Evolutionary conservation across 2,113 vertebrate species (phyloP), one percentile per base, ranked within the genome.

Genomic region (Triplophysa rosa): DNA sequence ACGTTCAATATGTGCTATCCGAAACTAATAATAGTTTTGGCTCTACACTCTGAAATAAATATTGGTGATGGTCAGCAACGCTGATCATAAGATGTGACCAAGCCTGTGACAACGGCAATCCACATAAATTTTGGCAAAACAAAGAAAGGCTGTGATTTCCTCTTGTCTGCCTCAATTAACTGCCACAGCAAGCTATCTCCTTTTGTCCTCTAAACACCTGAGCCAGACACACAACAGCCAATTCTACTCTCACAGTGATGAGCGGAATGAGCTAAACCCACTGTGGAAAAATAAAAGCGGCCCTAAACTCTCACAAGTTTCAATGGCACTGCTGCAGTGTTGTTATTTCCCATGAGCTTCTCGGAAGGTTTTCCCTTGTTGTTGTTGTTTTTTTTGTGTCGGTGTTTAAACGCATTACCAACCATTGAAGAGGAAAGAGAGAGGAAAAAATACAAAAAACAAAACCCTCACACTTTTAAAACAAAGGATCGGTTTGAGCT

Each of bases 331-430:
- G 45, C 82, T 77, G 86, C 82, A 83, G 65, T 69, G 63, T 74
- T 71, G 82, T 91, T 90, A 91, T 91, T 92, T 92, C 90, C 88
- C 90, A 83, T 45, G 89, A 92, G 88, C 81, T 68, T 68, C 70
- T 74, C 23, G 49, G 77, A 84, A 86, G 82, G 79, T 70, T 68
- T 85, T 84, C 88, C 84, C 78, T 82, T 80, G 84, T 84, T 88
- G 87, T 82, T 77, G 14, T 76, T n/a, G n/a, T 81, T 58, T 88
- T 88, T 82, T 86, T 8, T 76, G 84, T 84, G 85, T 82, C 72
- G 66, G 40, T 74, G 85, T 87, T 91, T 89, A 86, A 89, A 90
- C 87, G 87, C 79, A 80, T 87, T 91, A 88, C 84, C 79, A 81
- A 86, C 84, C 81, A 88, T 88, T 81, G 83, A 86, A 90, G 89